These are phyloP conservation scores for Scomber japonicus DNA, from an alignment of 2,113 vertebrate species.

Conservation along the genomic window DNA sequence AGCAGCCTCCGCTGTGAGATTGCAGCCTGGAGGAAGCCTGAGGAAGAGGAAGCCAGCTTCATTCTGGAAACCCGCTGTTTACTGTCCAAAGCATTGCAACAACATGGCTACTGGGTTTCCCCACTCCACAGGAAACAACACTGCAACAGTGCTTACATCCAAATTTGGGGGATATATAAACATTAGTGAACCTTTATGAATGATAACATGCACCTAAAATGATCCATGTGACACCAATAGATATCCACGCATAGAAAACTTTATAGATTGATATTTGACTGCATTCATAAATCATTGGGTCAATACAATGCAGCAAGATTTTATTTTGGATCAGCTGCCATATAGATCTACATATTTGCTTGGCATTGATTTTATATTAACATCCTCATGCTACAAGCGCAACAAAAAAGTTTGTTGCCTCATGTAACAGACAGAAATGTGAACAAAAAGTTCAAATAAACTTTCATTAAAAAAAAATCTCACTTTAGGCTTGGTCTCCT, in stretches of 20 bases:
- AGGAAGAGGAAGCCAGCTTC: conserved; percentile 47
- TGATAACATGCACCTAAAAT: not conserved
- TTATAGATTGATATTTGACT: too few species aligned
- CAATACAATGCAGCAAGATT: not conserved
- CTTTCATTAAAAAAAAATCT: too few species aligned
- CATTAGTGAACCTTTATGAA: too few species aligned
- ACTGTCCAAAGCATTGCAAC: conserved; percentile 22
- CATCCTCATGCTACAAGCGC: too few species aligned
- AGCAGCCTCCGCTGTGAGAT: conserved; percentile 75
- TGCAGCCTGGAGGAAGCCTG: conserved; percentile 59
- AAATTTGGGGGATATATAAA: not conserved
- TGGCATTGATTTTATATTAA: too few species aligned
- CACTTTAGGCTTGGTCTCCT: not conserved
- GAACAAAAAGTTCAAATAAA: too few species aligned
- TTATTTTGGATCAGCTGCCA: too few species aligned
- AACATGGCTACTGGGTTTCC: conserved; percentile 27
- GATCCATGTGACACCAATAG: not conserved
- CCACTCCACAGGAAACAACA: conserved; percentile 17
- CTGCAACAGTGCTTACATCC: not conserved
- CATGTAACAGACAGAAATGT: too few species aligned
- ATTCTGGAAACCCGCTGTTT: conserved; percentile 52
- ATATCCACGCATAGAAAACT: too few species aligned
- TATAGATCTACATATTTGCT: too few species aligned
- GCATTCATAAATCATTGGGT: not conserved
- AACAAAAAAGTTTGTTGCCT: too few species aligned